Conservation (phyloP, 2,888 invertebrate species). For the Standfussiana lucernea region DNA sequence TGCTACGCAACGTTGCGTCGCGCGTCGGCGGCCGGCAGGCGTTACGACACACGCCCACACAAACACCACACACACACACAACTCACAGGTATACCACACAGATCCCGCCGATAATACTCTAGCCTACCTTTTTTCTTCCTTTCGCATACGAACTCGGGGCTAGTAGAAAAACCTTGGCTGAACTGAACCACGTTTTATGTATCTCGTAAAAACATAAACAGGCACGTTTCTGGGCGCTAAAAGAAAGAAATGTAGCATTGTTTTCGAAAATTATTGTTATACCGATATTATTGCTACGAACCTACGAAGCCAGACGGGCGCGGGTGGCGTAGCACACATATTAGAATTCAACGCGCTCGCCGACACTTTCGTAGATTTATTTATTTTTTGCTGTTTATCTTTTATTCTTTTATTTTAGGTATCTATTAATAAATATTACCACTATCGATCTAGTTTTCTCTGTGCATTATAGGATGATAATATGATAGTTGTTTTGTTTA, state of each 20-base stretch:
- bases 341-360: constrained; percentile 77
- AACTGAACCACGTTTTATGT: constrained; percentile 57
- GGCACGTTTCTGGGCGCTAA: constrained; percentile 35
- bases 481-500: background rate
- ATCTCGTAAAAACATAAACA: constrained; percentile 63
- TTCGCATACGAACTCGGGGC: constrained; percentile 60
- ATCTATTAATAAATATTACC: constrained; percentile 5
- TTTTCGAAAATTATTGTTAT: constrained; percentile 57
- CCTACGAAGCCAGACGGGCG: constrained; percentile 27
- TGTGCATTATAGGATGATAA: background rate
- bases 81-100: constrained; percentile 80
- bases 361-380: constrained; percentile 27
- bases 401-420: background rate
- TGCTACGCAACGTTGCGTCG: constrained; percentile 84
- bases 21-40: constrained; percentile 70
- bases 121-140: constrained; percentile 68
- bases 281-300: constrained; percentile 55
- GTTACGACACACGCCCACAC: constrained; percentile 87
- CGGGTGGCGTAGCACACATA: constrained; percentile 59
- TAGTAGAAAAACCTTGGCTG: constrained; percentile 55
- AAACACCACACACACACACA: constrained; percentile 60
- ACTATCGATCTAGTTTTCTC: background rate
- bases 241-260: constrained; percentile 53
- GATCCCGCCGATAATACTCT: constrained; percentile 77
- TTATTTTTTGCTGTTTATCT: constrained; percentile 3